A percentile compares a stretch with the other conserved stretches of the same genome.
Evolutionary conservation across 2,797 vertebrate genomes (phyloP).

Genomic region (Coilia nasus): DNA sequence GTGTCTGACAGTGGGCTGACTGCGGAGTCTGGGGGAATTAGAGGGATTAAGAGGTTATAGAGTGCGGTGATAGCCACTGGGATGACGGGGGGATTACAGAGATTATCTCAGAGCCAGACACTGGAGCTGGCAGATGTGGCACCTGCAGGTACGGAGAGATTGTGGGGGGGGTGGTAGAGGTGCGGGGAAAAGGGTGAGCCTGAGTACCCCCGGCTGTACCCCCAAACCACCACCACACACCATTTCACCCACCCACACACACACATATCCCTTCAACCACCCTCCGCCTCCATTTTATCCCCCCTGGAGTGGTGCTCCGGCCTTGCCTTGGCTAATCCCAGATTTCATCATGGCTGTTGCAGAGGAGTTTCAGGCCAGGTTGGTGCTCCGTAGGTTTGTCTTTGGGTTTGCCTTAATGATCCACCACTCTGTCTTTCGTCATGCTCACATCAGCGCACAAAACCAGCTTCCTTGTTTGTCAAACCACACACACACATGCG

Average conservation of each 20-base stretch:
- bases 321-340: slow-evolving; percentile 37
- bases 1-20: slow-evolving; percentile 77
- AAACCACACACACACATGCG: slow-evolving; percentile 32
- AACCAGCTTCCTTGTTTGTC: slow-evolving; percentile 38
- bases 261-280: not conserved
- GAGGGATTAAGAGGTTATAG: slow-evolving; percentile 81
- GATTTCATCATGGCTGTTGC: slow-evolving; percentile 48
- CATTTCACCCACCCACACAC: slow-evolving; percentile 2
- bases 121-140: slow-evolving; percentile 75
- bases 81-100: slow-evolving; percentile 81
- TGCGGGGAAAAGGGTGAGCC: slow-evolving; percentile 38
- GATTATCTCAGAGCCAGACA: slow-evolving; percentile 76
- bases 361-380: slow-evolving; percentile 38
- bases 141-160: slow-evolving; percentile 62
- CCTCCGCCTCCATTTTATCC: not conserved
- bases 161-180: slow-evolving; percentile 54
- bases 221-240: not conserved
- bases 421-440: slow-evolving; percentile 35
- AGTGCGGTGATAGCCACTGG: slow-evolving; percentile 80
- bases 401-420: slow-evolving; percentile 24
- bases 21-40: slow-evolving; percentile 80
- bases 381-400: slow-evolving; percentile 2
- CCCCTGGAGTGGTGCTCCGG: not conserved
- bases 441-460: slow-evolving; percentile 41
- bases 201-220: not conserved